Evolutionary conservation across 1,140 invertebrate species (phyloP).

Genomic region (Drosophila neocordata): DNA sequence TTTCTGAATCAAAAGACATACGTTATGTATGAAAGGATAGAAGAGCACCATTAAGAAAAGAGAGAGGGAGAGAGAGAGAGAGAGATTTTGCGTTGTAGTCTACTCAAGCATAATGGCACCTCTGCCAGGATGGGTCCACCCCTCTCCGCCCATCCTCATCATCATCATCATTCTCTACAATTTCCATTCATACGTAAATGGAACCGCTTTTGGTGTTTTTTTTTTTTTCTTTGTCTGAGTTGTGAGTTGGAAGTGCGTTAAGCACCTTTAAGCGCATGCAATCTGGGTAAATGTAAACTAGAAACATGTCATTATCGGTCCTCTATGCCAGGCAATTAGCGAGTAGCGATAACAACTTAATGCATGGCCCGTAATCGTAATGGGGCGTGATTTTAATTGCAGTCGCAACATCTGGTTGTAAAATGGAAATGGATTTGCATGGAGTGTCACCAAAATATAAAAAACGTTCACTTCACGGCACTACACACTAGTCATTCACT

Average conservation of each 20-base stretch:
- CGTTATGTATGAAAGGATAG: neutral
- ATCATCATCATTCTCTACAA: neutral
- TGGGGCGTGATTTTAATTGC: constrained; percentile 34
- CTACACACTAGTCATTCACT: constrained; percentile 24
- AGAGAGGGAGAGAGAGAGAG: neutral
- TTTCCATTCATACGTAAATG: neutral
- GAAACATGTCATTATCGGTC: constrained; percentile 40
- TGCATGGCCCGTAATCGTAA: constrained; percentile 38
- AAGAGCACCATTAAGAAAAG: neutral
- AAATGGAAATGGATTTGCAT: neutral
- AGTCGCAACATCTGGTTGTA: constrained; percentile 3
- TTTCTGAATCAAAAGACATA: too few relatives aligned
- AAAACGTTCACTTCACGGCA: too few relatives aligned
- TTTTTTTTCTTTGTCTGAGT: too few relatives aligned
- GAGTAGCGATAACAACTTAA: constrained; percentile 53
- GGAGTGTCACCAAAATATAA: neutral
- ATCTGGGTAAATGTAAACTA: constrained; percentile 2
- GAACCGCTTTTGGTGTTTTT: neutral
- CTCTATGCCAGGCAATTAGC: constrained; percentile 58
- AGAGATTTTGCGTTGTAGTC: neutral
- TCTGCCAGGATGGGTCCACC: neutral
- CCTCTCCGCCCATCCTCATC: neutral
- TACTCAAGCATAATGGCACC: neutral
- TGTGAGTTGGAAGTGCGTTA: neutral
- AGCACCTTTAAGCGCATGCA: constrained; percentile 19